phyloP scores from a whole-genome alignment of 2,888 invertebrate species.

The Cremastinae sp. region DNA sequence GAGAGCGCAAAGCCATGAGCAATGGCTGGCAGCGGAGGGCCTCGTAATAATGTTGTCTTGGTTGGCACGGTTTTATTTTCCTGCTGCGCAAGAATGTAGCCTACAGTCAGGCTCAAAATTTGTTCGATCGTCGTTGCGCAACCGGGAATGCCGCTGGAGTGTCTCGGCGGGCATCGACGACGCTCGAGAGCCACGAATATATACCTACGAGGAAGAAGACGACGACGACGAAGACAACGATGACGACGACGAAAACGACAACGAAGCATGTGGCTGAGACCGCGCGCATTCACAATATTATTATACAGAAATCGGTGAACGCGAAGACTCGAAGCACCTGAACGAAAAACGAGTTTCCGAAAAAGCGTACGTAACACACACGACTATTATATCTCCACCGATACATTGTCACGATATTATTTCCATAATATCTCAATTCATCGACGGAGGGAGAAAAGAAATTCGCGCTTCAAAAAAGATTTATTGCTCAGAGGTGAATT shows the following conservation, averaged over 20 bases:
- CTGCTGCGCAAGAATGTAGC: conserved; percentile 79
- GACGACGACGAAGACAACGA: conserved; percentile 49
- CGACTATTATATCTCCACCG: conserved; percentile 33
- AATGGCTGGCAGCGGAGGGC: conserved; percentile 78
- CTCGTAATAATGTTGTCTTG: conserved; percentile 80
- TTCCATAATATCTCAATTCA: conserved; percentile 40
- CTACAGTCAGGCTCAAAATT: conserved; percentile 80
- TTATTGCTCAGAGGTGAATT: neutral
- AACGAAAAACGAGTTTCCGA: conserved; percentile 54
- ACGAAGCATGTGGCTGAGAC: conserved; percentile 21
- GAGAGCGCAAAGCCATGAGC: conserved; percentile 78
- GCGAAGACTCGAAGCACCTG: conserved; percentile 44
- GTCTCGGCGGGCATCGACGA: conserved; percentile 17
- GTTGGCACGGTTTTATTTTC: conserved; percentile 79
- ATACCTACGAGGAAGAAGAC: conserved; percentile 45
- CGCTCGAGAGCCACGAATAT: conserved; percentile 41
- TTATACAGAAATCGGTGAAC: conserved; percentile 44
- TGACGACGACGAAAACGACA: conserved; percentile 20
- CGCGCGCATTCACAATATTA: conserved; percentile 17
- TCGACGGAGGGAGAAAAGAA: conserved; percentile 9
- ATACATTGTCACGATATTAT: conserved; percentile 43
- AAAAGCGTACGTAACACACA: conserved; percentile 37
- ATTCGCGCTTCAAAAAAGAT: neutral
- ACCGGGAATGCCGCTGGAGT: conserved; percentile 66
- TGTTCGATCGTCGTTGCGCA: conserved; percentile 75